Percentiles rank a stretch among this genome's conserved stretches.
phyloP scores from a whole-genome alignment of 2,888 invertebrate genomes.

The Leptothorax acervorum region DNA sequence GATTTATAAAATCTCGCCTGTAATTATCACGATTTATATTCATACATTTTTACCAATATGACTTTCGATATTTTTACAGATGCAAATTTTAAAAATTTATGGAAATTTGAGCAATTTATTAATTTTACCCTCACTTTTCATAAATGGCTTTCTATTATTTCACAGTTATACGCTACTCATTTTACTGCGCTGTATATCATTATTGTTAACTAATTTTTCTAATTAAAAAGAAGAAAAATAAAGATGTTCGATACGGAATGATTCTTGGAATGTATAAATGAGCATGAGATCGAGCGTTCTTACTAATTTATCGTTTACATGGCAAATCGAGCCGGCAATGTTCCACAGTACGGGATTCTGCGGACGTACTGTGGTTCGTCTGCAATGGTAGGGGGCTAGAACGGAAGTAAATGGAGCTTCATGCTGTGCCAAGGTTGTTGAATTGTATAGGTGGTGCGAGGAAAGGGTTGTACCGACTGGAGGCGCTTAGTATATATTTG shows the following conservation, averaged over 20 bases:
- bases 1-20: not conserved
- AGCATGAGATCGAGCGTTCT: constrained; percentile 22
- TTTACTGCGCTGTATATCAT: not conserved
- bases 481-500: constrained; percentile 75
- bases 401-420: constrained; percentile 65
- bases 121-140: not conserved
- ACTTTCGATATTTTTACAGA: not conserved
- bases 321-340: constrained; percentile 49
- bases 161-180: not conserved
- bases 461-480: constrained; percentile 44
- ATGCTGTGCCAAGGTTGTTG: constrained; percentile 51
- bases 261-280: not conserved
- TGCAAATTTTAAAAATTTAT: not conserved
- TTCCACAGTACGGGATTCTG: constrained; percentile 41
- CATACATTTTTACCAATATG: not conserved
- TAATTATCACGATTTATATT: not conserved
- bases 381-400: constrained; percentile 9
- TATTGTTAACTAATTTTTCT: not conserved
- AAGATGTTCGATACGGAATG: not conserved
- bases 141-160: not conserved
- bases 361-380: constrained; percentile 41
- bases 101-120: not conserved
- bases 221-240: not conserved
- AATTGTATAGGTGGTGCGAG: constrained; percentile 25
- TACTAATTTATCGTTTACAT: constrained; percentile 56